Conservation (phyloP, 2,797 vertebrate species). For the Megalops cyprinoides region DNA sequence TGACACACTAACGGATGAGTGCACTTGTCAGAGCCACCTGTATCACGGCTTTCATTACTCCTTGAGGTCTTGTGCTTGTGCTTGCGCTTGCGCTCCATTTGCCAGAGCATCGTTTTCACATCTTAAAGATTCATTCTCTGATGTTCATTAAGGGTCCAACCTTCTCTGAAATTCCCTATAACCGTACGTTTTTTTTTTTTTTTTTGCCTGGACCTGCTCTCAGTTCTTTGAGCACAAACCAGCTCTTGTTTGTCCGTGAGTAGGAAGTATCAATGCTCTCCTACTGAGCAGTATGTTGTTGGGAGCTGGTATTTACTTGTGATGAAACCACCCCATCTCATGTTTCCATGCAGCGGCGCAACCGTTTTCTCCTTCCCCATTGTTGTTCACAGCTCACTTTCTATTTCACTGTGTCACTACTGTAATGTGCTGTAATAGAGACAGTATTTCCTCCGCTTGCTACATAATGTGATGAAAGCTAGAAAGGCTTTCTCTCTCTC, state of each 20-base stretch:
- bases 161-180: too few relatives aligned
- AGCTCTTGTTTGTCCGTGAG: too few relatives aligned
- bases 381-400: not conserved
- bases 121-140: too few relatives aligned
- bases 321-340: not conserved
- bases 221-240: too few relatives aligned
- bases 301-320: not conserved
- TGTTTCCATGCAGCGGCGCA: not conserved
- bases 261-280: too few relatives aligned
- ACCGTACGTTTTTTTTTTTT: too few relatives aligned
- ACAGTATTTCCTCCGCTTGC: not conserved
- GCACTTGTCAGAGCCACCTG: too few relatives aligned
- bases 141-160: too few relatives aligned
- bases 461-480: not conserved
- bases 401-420: not conserved
- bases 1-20: too few relatives aligned
- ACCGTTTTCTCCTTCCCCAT: not conserved
- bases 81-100: not conserved
- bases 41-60: not conserved
- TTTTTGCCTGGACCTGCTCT: too few relatives aligned
- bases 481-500: constrained; percentile 3
- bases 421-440: not conserved
- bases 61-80: not conserved
- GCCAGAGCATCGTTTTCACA: too few relatives aligned
- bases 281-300: too few relatives aligned